These are phyloP conservation scores for Emydoidea blandingii DNA, from an alignment of 2,797 vertebrate species.

Conservation along the genomic window DNA sequence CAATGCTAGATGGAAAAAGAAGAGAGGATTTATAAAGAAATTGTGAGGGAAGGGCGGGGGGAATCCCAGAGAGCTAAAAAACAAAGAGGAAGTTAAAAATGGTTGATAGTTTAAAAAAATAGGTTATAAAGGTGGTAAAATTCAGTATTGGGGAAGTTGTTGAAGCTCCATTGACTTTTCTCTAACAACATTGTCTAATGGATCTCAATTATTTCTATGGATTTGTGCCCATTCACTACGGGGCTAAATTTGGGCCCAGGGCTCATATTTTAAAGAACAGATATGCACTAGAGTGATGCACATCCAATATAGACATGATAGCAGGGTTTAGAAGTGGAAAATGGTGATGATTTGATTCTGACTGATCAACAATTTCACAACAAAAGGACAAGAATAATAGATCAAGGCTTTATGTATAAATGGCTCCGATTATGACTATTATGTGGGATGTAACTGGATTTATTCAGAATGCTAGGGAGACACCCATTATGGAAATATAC, in stretches of 20 bases:
- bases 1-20: neutral
- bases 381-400: neutral
- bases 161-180: neutral
- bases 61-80: neutral
- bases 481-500: neutral
- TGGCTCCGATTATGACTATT: neutral
- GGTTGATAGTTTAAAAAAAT: neutral
- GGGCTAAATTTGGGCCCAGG: neutral
- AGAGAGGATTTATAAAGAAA: neutral
- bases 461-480: neutral
- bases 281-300: rapidly evolving
- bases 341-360: neutral
- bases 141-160: rapidly evolving
- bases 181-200: neutral
- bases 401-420: rapidly evolving
- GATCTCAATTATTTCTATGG: neutral
- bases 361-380: neutral
- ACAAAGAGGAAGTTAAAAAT: neutral
- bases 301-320: neutral
- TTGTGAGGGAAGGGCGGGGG: neutral
- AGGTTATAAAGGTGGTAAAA: neutral
- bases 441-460: neutral
- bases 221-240: neutral
- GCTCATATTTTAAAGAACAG: neutral
- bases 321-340: neutral